Evolutionary conservation across 53 echinoderm and acorn worm species (phyloP).

Genomic region (Antedon mediterranea): DNA sequence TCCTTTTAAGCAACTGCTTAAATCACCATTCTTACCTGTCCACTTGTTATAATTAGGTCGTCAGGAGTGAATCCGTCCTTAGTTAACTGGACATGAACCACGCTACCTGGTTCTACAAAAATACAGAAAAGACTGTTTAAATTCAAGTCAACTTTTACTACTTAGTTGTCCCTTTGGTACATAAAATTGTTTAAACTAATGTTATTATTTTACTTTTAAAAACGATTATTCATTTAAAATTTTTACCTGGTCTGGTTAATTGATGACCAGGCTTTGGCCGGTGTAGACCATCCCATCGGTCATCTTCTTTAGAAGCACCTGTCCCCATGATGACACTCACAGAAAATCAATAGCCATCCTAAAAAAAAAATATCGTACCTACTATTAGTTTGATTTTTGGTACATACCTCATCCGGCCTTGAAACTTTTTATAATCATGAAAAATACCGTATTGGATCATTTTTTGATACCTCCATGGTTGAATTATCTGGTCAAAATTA

Average conservation of each 20-base stretch:
- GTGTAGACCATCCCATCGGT: background rate
- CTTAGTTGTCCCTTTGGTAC: no score
- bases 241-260: background rate
- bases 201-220: no score
- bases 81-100: conserved; percentile 40
- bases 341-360: background rate
- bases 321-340: conserved; percentile 20
- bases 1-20: no score
- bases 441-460: no score
- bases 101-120: background rate
- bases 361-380: background rate
- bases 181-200: no score
- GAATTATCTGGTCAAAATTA: no score
- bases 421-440: no score
- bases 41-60: conserved; percentile 44
- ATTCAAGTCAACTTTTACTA: no score
- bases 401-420: no score
- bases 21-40: conserved; percentile 30
- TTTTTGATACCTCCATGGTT: no score
- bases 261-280: background rate
- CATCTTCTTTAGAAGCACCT: conserved; percentile 20
- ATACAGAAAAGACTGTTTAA: background rate
- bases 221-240: no score
- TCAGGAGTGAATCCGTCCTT: conserved; percentile 47
- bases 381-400: no score